phyloP scores from a whole-genome alignment of 2,888 invertebrate species.

The Brenthis daphne region DNA sequence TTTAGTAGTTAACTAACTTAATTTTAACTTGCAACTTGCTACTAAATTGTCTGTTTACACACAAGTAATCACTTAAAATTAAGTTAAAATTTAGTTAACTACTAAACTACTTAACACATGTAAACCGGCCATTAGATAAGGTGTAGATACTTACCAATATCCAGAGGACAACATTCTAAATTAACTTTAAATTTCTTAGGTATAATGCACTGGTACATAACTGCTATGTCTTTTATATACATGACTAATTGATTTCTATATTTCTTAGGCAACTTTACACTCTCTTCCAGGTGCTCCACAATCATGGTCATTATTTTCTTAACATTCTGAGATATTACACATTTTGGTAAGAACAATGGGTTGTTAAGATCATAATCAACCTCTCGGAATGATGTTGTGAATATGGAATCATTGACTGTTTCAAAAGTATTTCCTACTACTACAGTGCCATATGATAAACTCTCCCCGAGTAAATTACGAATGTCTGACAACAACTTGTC shows the following conservation, averaged over 20 bases:
- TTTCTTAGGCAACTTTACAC: conserved; percentile 63
- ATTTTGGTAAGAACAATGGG: conserved; percentile 70
- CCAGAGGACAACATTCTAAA: conserved; percentile 68
- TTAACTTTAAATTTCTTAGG: conserved; percentile 71
- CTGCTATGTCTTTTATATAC: conserved; percentile 70
- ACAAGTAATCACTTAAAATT: too few species aligned
- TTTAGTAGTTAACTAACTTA: too few species aligned
- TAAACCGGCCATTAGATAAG: too few species aligned
- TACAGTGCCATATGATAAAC: conserved; percentile 63
- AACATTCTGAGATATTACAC: conserved; percentile 70
- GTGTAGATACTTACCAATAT: conserved; percentile 63
- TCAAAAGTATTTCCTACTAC: conserved; percentile 54
- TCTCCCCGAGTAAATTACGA: conserved; percentile 60
- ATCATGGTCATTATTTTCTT: conserved; percentile 65
- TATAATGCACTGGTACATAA: conserved; percentile 72
- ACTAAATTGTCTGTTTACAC: too few species aligned
- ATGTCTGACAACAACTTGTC: conserved; percentile 69
- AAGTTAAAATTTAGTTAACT: too few species aligned
- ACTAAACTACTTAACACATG: too few species aligned
- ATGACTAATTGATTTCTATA: conserved; percentile 63
- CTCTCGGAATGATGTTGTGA: conserved; percentile 43
- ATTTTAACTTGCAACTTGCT: too few species aligned
- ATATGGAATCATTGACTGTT: conserved; percentile 53
- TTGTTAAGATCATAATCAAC: conserved; percentile 59
- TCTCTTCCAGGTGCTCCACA: conserved; percentile 69